Conservation (phyloP, 2,888 invertebrate genomes). For the Lepidochrysops patricia region DNA sequence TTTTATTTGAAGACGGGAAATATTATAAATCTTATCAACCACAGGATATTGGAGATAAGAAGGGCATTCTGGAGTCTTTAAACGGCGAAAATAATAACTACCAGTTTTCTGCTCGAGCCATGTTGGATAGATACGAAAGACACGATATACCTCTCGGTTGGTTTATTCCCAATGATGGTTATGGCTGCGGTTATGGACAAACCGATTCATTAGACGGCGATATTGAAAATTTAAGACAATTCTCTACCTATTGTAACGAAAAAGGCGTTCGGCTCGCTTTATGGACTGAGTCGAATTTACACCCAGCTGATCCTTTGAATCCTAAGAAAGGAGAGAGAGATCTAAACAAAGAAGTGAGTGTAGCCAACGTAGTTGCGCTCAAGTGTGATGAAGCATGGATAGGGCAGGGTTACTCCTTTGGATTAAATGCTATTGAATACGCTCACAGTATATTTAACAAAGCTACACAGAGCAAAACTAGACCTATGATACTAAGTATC, state of each 20-base stretch:
- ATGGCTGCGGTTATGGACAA: conserved; percentile 64
- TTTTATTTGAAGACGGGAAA: conserved; percentile 55
- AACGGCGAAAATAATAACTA: conserved; percentile 64
- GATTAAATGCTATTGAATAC: conserved; percentile 50
- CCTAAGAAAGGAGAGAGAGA: conserved; percentile 65
- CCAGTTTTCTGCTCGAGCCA: conserved; percentile 63
- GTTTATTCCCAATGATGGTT: conserved; percentile 66
- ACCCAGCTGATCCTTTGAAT: conserved; percentile 48
- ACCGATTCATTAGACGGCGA: conserved; percentile 55
- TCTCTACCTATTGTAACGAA: conserved; percentile 44
- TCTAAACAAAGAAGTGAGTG: conserved; percentile 48
- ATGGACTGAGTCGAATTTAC: conserved; percentile 61
- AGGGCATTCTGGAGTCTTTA: conserved; percentile 56
- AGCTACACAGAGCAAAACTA: conserved; percentile 32
- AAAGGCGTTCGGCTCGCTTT: conserved; percentile 57
- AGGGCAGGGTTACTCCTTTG: conserved; percentile 59
- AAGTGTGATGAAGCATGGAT: conserved; percentile 69
- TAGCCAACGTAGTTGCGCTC: conserved; percentile 52
- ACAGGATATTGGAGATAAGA: conserved; percentile 41
- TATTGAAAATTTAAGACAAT: conserved; percentile 51
- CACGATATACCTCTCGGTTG: conserved; percentile 61
- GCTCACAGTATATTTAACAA: conserved; percentile 46
- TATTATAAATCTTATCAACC: conserved; percentile 59
- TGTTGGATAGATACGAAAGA: conserved; percentile 57
- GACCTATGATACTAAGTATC: conserved; percentile 58